phyloP scores from a whole-genome alignment of 2,888 invertebrate genomes.

The Prosopocoilus inquinatus region DNA sequence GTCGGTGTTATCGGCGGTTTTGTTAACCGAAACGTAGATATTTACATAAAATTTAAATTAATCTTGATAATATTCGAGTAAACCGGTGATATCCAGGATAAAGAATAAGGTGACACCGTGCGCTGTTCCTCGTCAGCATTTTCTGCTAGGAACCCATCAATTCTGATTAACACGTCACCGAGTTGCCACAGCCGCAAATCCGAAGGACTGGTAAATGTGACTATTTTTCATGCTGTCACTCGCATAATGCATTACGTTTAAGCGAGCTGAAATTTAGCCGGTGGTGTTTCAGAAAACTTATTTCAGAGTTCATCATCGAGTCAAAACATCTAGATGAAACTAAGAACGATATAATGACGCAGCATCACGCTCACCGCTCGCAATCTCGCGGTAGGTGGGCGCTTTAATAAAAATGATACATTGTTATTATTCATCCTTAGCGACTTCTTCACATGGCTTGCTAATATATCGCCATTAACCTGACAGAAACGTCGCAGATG shows the following conservation, averaged over 20 bases:
- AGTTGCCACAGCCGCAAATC: conserved; percentile 32
- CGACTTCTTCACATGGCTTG: conserved; percentile 19
- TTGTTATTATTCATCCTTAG: conserved; percentile 21
- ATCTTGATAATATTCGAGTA: conserved; percentile 23
- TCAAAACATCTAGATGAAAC: conserved; percentile 24
- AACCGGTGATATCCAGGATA: conserved; percentile 5
- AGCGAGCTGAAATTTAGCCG: conserved; percentile 30
- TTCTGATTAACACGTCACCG: conserved; percentile 43
- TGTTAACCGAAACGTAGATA: conserved; percentile 28
- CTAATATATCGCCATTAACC: background rate
- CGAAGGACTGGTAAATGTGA: conserved; percentile 36
- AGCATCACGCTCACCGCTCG: conserved; percentile 20
- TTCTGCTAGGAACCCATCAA: conserved; percentile 33
- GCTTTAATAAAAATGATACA: conserved; percentile 23
- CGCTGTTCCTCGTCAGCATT: conserved; percentile 11
- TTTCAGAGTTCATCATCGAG: conserved; percentile 27
- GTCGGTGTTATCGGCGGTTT: conserved; percentile 30
- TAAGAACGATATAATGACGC: conserved; percentile 27
- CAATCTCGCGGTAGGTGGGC: conserved; percentile 25
- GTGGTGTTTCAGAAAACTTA: conserved; percentile 28
- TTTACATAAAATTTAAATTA: conserved; percentile 39
- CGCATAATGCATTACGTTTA: conserved; percentile 40
- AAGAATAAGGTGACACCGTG: conserved; percentile 12
- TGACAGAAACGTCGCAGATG: conserved; percentile 5
- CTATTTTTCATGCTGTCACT: conserved; percentile 47